Base-by-base conservation (phyloP, 2,797 vertebrate species). In the Choloepus didactylus region DNA sequence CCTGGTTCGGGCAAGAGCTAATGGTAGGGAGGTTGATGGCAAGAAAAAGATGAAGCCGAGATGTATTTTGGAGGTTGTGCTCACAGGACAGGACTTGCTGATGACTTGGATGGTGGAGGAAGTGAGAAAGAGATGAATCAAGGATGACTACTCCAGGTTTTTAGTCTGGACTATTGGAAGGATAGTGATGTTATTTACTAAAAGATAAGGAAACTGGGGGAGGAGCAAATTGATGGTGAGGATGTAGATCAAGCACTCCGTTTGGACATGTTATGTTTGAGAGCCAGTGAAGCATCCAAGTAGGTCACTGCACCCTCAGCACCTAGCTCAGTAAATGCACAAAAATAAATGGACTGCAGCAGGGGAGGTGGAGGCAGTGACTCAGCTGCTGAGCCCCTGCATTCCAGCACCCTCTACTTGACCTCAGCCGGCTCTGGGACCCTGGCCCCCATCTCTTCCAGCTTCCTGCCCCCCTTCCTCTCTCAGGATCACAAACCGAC, bases 331-430 rank as follows among this genome's bases (percentile, higher is more conserved):
- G 73, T 15, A 46, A 75, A 83, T 2, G 46, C 73, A 81, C 73
- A 60, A 18, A 5, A 31, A 1, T 0, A 31, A 29, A 3, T 5
- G 19, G n/a, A 31, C 89, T 35, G 87, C 94, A n/a, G 70, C 23
- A 10, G 85, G 67, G 6, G 35, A 18, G 9, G 56, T 2, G 1
- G 59, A 23, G n/a, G n/a, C 21, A 1, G 5, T 1, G 7, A 49
- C 0, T 2, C 35, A 27, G 75, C 8, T 7, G 31, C 98, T 98
- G 23, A 98, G 98, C 97, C 98, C 99, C 96, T 98, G 98, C 19
- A 98, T 98, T 92, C 98, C 98, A 41, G 98, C 98, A 85, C 98
- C 98, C 6, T 98, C 98, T 97, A 98, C 98, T 9, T 98, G 98
- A 98, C 8, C 98, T 98, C 0, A 98, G 98, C 88, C 97, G 98